phyloP scores from a whole-genome alignment of 2,113 vertebrate species.

The Cyphomyrus discorhynchus region DNA sequence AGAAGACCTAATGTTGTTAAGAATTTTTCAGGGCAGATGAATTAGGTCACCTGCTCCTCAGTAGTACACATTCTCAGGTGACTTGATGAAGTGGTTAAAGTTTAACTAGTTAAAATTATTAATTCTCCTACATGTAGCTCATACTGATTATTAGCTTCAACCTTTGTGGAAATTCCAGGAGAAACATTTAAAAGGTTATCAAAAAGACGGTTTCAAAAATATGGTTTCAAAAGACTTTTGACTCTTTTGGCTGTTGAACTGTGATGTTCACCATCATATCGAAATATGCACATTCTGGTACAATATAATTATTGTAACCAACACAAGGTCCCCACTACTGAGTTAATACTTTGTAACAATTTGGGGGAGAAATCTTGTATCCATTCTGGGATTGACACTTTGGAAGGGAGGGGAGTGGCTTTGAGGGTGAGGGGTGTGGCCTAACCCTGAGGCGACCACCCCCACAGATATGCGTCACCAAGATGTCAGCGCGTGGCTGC shows the following conservation, averaged over 20 bases:
- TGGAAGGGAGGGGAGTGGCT: neutral
- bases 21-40: neutral
- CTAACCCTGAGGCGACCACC: neutral
- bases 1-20: neutral
- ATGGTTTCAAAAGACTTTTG: neutral
- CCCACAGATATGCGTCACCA: conserved; percentile 93
- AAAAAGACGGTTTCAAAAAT: neutral
- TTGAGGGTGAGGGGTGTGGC: neutral
- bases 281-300: neutral
- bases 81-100: neutral
- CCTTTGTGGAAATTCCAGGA: neutral
- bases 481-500: conserved; percentile 96
- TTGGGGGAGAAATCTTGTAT: neutral
- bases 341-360: neutral
- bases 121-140: neutral
- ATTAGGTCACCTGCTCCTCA: neutral
- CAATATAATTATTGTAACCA: neutral
- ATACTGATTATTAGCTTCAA: neutral
- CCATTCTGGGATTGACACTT: neutral
- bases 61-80: neutral
- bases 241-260: neutral
- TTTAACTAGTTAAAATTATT: neutral
- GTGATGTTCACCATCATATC: neutral
- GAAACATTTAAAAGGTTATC: neutral
- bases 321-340: neutral